Evolutionary conservation across 2,113 vertebrate species (phyloP).

Genomic region (Crypturellus undulatus): DNA sequence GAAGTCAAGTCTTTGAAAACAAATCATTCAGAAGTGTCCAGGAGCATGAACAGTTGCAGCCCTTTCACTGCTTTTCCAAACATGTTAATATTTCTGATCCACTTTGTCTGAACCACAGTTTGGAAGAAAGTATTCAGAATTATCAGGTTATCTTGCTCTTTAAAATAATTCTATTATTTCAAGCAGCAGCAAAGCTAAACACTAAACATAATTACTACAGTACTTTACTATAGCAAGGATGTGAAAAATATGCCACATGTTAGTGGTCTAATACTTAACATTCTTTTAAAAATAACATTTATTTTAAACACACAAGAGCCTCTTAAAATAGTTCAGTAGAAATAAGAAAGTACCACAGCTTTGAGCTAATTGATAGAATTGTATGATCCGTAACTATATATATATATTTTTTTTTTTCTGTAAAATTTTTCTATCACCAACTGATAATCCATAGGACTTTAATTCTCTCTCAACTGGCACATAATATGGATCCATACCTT

Average conservation of each 20-base stretch:
- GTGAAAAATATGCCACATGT: not conserved
- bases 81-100: not conserved
- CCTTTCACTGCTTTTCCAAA: not conserved
- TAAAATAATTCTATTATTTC: slow-evolving; percentile 3
- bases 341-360: not conserved
- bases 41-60: not conserved
- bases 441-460: not conserved
- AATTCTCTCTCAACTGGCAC: not conserved
- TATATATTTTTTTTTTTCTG: not conserved
- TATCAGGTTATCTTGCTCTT: not conserved
- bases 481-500: not conserved
- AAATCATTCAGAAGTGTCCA: not conserved
- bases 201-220: not conserved
- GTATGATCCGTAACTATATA: not conserved
- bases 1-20: not conserved
- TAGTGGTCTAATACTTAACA: slow-evolving; percentile 2
- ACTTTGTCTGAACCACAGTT: not conserved
- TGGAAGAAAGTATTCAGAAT: not conserved
- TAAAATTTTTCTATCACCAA: not conserved
- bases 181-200: slow-evolving; percentile 3
- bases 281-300: slow-evolving; percentile 44
- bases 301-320: slow-evolving; percentile 41
- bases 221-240: not conserved
- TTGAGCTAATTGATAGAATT: not conserved
- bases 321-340: not conserved